phyloP scores from a whole-genome alignment of 2,797 vertebrate genomes.

The Rhinichthys osculus region DNA sequence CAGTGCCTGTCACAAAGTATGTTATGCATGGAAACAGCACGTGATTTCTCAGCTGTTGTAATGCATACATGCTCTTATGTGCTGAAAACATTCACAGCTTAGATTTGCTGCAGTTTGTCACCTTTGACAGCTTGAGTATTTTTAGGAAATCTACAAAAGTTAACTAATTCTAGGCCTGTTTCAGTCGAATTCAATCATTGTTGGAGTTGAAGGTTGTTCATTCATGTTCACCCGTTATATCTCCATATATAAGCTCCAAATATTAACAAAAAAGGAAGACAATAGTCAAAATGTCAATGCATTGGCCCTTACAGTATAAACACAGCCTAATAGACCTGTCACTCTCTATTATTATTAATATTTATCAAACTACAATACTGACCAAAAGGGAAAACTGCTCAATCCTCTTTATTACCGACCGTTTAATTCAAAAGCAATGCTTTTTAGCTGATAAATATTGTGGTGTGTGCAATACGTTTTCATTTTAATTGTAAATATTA shows the following conservation, averaged over 20 bases:
- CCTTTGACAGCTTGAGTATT: not conserved
- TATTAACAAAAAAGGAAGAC: not conserved
- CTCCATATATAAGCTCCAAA: not conserved
- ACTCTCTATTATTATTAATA: no score
- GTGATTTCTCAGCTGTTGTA: slow-evolving; percentile 10
- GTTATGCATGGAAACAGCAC: not conserved
- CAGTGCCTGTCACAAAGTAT: not conserved
- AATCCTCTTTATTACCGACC: no score
- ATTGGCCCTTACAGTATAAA: not conserved
- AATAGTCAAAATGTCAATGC: not conserved
- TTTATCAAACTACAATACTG: no score
- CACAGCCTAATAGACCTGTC: not conserved
- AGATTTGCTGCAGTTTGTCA: slow-evolving; percentile 18
- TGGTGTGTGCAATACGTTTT: no score
- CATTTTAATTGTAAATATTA: no score
- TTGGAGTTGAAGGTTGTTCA: not conserved
- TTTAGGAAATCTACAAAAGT: not conserved
- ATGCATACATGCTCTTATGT: not conserved
- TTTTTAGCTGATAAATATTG: no score
- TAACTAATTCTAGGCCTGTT: not conserved
- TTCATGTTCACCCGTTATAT: not conserved
- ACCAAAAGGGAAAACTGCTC: no score
- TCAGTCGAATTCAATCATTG: not conserved
- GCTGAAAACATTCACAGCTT: not conserved
- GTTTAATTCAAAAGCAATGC: no score